Base-by-base conservation (phyloP, 2,888 invertebrate genomes). In the Meiosimyza decipiens region DNA sequence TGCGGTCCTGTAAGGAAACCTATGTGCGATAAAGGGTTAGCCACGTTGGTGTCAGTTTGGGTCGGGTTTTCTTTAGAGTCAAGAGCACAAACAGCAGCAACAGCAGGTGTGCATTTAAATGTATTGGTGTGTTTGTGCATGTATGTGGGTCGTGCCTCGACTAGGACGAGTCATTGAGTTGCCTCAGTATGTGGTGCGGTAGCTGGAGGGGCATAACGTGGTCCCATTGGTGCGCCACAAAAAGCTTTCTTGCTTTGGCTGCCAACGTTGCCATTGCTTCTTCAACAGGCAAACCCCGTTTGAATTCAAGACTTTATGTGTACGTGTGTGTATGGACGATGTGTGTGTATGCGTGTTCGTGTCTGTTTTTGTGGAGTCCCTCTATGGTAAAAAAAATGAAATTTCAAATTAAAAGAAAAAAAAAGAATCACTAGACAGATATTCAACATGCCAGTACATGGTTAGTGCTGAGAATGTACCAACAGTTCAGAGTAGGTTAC, bases 11-110 rank as follows among this genome's bases (percentile, higher is more conserved):
- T 87, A 87, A 87, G 87, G 87, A 87, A 87, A 87, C 87, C 85
- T 84, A 86, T 85, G 87, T 85, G 86, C 87, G 87, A 87, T 87
- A 87, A 87, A 87, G 87, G 87, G 87, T 87, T 87, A 87, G 87
- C 87, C 87, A 85, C 87, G 83, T 82, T 85, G 85, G 86, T 84
- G 83, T 85, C 84, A 83, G 83, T 79, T 80, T 84, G 82, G 84
- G 84, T 84, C 82, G 81, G 80, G 79, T 83, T 57, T 71, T 49
- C 64, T 64, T 52, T 47, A 33, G 64, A 71, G 54, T 22, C 67
- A 71, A 52, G 55, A 55, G 33, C 64, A 72, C 55, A 40, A 63
- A 49, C 57, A 67, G 52, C 49, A 70, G 22, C 60, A 68, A 49
- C 64, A 62, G 52, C 60, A 73, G 64, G 51, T 73, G 65, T 65